phyloP scores from a whole-genome alignment of 2,888 invertebrate species.

The Nomada flava region DNA sequence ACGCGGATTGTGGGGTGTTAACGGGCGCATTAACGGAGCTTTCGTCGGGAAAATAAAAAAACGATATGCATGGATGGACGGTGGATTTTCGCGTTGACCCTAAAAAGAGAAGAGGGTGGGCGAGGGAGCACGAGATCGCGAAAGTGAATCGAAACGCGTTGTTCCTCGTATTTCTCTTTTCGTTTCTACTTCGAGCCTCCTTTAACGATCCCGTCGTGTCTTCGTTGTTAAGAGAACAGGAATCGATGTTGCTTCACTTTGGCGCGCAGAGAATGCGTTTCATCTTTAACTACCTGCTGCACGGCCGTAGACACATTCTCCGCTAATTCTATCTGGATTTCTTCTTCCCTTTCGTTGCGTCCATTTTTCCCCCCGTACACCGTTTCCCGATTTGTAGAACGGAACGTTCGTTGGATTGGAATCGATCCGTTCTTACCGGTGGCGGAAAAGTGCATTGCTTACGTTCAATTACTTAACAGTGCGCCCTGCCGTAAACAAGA shows the following conservation, averaged over 20 bases:
- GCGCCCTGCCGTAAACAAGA: constrained; percentile 45
- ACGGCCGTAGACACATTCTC: no score
- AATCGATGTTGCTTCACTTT: no score
- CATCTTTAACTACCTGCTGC: no score
- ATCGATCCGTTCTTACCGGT: no score
- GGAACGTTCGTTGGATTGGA: constrained; percentile 19
- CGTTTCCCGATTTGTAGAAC: background rate
- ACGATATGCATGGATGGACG: constrained; percentile 56
- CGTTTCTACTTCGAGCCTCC: background rate
- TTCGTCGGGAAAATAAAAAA: constrained; percentile 56
- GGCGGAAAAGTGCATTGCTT: constrained; percentile 38
- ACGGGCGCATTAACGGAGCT: constrained; percentile 64
- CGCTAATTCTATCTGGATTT: background rate
- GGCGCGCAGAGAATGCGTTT: no score
- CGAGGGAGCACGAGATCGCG: constrained; percentile 40
- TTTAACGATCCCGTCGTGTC: no score
- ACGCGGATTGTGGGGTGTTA: constrained; percentile 61
- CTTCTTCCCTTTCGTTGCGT: background rate
- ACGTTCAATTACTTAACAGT: constrained; percentile 50
- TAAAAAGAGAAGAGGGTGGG: constrained; percentile 1
- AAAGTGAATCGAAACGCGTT: constrained; percentile 57
- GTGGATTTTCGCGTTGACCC: constrained; percentile 45
- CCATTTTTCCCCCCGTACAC: no score
- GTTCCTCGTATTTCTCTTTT: background rate
- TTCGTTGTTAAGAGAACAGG: no score